These are phyloP conservation scores for Rhagonycha fulva DNA, from an alignment of 2,888 invertebrate species.

Conservation along the genomic window DNA sequence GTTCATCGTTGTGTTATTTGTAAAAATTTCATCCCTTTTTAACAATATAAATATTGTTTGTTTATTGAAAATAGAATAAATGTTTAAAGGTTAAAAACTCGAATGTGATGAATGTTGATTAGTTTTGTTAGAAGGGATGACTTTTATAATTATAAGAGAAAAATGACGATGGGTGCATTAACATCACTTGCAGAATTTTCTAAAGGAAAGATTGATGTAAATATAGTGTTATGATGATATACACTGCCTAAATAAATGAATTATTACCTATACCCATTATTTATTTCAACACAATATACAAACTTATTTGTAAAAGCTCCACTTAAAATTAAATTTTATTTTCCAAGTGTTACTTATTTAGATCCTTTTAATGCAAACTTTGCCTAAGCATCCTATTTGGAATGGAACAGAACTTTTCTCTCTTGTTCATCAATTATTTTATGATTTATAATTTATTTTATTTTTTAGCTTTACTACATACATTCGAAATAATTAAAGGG, in stretches of 20 bases:
- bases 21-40: conserved; percentile 32
- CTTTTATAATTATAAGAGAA: conserved; percentile 26
- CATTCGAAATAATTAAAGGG: no score
- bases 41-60: conserved; percentile 15
- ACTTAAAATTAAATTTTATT: no score
- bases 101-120: conserved; percentile 17
- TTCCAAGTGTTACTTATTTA: no score
- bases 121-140: conserved; percentile 25
- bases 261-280: conserved; percentile 47
- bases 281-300: not conserved
- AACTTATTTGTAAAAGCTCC: no score
- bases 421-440: no score
- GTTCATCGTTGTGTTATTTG: conserved; percentile 53
- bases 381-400: no score
- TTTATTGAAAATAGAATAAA: conserved; percentile 13
- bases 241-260: conserved; percentile 57
- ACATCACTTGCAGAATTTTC: conserved; percentile 46
- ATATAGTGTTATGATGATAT: conserved; percentile 57
- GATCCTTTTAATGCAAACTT: no score
- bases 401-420: no score
- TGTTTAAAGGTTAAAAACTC: conserved; percentile 12
- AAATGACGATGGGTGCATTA: conserved; percentile 38
- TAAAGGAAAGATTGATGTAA: conserved; percentile 53
- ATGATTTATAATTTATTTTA: no score
- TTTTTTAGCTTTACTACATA: no score